Evolutionary conservation across 1,140 invertebrate species (phyloP).

Genomic region (Phenacoccus solenopsis): DNA sequence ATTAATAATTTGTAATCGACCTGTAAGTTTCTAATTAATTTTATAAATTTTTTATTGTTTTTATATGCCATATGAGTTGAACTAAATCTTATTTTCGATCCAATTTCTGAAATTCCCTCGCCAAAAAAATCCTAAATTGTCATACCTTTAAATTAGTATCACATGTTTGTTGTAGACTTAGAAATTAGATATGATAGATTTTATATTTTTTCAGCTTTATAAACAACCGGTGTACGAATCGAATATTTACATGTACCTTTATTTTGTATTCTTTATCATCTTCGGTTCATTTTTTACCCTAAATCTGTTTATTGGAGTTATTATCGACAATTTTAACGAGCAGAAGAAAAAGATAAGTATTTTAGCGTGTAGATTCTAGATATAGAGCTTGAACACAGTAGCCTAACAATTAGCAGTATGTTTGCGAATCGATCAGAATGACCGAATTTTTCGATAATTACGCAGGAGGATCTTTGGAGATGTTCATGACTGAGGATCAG

Average conservation of each 20-base stretch:
- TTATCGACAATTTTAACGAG: conserved; percentile 98
- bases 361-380: neutral
- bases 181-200: neutral
- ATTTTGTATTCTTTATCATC: conserved; percentile 96
- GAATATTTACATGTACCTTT: conserved; percentile 94
- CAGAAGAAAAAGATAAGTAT: conserved; percentile 87
- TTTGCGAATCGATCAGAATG: no score
- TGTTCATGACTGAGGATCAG: conserved; percentile 99
- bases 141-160: no score
- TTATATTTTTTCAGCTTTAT: conserved; percentile 47
- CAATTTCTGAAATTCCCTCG: no score
- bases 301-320: conserved; percentile 95
- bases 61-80: no score
- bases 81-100: no score
- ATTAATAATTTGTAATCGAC: no score
- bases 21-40: no score
- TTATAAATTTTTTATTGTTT: no score
- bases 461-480: conserved; percentile 91
- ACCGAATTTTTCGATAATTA: conserved; percentile 28
- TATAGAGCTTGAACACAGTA: no score
- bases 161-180: no score
- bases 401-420: neutral
- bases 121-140: no score
- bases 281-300: conserved; percentile 96
- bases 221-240: conserved; percentile 86